phyloP scores from a whole-genome alignment of 2,888 invertebrate genomes.

The Ctena decussata region DNA sequence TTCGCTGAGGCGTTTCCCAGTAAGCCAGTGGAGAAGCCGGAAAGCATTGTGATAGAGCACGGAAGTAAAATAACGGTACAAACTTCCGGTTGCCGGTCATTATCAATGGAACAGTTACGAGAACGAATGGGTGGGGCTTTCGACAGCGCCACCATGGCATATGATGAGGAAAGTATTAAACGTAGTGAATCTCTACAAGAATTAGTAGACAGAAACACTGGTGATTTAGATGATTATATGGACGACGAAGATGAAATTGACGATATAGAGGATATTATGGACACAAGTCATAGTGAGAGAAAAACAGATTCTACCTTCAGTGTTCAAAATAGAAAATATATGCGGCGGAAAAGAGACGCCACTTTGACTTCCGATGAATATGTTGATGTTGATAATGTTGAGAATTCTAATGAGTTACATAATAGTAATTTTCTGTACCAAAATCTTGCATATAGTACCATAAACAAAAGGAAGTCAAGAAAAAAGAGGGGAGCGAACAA shows the following conservation, averaged over 20 bases:
- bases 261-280: conserved; percentile 30
- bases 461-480: conserved; percentile 45
- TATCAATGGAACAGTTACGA: conserved; percentile 69
- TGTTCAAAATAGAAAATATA: conserved; percentile 67
- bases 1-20: conserved; percentile 66
- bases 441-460: conserved; percentile 48
- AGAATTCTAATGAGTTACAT: conserved; percentile 46
- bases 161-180: conserved; percentile 65
- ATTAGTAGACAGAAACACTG: conserved; percentile 43
- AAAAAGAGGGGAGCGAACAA: conserved; percentile 42
- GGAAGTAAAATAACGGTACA: conserved; percentile 52
- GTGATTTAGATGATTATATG: conserved; percentile 47
- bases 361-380: conserved; percentile 8
- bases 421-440: conserved; percentile 54
- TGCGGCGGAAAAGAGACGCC: conserved; percentile 68
- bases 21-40: conserved; percentile 41
- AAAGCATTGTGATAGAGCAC: conserved; percentile 45
- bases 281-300: conserved; percentile 13
- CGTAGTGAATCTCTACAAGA: conserved; percentile 54
- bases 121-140: conserved; percentile 72
- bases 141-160: conserved; percentile 76
- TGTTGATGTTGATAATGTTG: background rate
- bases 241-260: conserved; percentile 65
- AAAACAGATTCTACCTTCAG: conserved; percentile 45
- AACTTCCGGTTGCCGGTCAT: conserved; percentile 68